Conservation (phyloP, 2,113 vertebrate genomes). For the Dromas ardeola region DNA sequence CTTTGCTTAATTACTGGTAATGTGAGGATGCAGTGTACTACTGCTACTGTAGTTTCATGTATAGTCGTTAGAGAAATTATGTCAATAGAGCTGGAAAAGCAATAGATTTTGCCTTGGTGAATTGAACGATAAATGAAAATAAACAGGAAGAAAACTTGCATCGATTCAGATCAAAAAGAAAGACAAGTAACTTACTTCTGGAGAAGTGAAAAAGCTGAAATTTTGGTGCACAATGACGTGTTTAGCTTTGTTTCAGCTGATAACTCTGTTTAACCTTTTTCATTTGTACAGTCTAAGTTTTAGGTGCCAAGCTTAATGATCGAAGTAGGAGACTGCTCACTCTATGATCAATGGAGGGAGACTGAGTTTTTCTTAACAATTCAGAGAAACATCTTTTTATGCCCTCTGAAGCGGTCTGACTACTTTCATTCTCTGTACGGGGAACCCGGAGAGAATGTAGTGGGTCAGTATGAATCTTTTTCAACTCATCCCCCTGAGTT, state of each 20-base stretch:
- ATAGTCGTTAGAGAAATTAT: not conserved
- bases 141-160: not conserved
- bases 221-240: not conserved
- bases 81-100: not conserved
- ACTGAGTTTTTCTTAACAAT: not conserved
- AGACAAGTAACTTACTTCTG: not conserved
- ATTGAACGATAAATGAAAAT: not conserved
- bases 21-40: not conserved
- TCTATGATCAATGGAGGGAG: not conserved
- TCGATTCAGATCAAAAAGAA: not conserved
- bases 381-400: not conserved
- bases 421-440: not conserved
- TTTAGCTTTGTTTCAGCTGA: not conserved
- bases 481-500: not conserved
- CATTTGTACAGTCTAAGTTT: not conserved
- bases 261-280: not conserved
- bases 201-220: not conserved
- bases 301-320: not conserved
- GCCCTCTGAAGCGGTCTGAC: not conserved
- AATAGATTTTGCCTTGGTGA: not conserved
- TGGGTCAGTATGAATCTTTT: not conserved
- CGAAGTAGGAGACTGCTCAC: not conserved
- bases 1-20: not conserved
- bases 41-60: not conserved
- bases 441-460: not conserved